Base-by-base conservation (phyloP, 2,888 invertebrate genomes). In the Tethea ocularis region DNA sequence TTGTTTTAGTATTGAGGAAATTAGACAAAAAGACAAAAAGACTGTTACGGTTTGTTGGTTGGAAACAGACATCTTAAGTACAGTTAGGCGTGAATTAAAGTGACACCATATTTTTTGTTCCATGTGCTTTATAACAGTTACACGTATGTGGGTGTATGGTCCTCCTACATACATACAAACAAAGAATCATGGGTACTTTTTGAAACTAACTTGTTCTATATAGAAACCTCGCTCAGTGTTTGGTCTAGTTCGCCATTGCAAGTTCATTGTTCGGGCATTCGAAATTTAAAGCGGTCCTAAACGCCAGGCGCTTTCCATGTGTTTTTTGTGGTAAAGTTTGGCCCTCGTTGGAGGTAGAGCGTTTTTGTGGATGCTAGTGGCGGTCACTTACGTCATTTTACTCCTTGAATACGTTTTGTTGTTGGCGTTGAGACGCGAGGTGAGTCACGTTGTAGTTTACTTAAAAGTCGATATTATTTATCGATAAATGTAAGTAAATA, bases 191-290 rank as follows among this genome's bases (percentile, higher is more conserved):
- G 46, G 20, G 78, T 80, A 79, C 78, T 80, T 84, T 84, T 84
- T 72, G 66, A 60, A 78, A 80, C 74, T 67, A 74, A 74, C 77
- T 80, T 81, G 84, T 84, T 84, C 87, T 74, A 84, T 86, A 86
- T 86, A 84, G 84, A 77, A 84, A 83, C 82, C 77, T 72, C 83
- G 82, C 80, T 80, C 82, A 76, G 81, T 91, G 89, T 91, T 91
- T 91, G 88, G 91, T 92, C 92, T 93, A 92, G 91, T 92, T 91
- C 85, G 87, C 87, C 88, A 84, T 77, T 87, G 86, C 89, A 91
- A 89, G 92, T 92, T 93, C 92, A 92, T 93, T 93, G 92, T 93
- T 92, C 91, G 82, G 72, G 59, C 57, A 62, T 53, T 64, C 68
- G 54, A 74, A 78, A 71, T 73, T 74, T 67, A 65, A 76, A 79